A percentile compares a stretch with the other conserved stretches of the same genome.
Evolutionary conservation across 2,888 invertebrate genomes (phyloP).

Genomic region (Luffia ferchaultella): DNA sequence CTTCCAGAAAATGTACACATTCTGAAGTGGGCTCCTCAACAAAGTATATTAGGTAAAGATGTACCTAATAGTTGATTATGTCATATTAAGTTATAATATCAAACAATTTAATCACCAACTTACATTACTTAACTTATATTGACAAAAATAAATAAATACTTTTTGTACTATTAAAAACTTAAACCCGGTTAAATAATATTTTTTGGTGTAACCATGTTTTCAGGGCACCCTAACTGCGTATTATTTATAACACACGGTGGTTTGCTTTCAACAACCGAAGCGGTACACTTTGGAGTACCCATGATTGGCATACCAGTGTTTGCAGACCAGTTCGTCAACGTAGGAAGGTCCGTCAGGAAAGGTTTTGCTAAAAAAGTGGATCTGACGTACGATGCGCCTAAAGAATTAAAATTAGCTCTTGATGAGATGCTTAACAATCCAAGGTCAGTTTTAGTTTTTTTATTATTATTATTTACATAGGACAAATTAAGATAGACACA

Average conservation of each 20-base stretch:
- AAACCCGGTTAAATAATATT: too few relatives aligned
- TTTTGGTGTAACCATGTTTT: too few relatives aligned
- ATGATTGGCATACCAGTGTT: constrained; percentile 58
- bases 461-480: background rate
- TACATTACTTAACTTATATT: too few relatives aligned
- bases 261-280: constrained; percentile 58
- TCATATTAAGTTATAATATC: too few relatives aligned
- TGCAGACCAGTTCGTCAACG: constrained; percentile 50
- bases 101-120: too few relatives aligned
- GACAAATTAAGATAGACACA: background rate
- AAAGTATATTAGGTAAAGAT: constrained; percentile 29
- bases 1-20: constrained; percentile 29
- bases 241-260: constrained; percentile 51
- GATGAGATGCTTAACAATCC: constrained; percentile 18
- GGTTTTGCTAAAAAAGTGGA: constrained; percentile 20
- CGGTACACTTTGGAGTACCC: constrained; percentile 59
- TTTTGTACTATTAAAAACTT: too few relatives aligned
- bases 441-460: constrained; percentile 16
- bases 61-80: too few relatives aligned
- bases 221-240: constrained; percentile 15
- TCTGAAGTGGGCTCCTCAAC: too few relatives aligned
- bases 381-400: constrained; percentile 18
- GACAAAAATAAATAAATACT: too few relatives aligned
- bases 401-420: constrained; percentile 17
- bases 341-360: constrained; percentile 15